Base-by-base conservation (phyloP, 2,113 vertebrate species). In the Poeciliopsis retropinna region DNA sequence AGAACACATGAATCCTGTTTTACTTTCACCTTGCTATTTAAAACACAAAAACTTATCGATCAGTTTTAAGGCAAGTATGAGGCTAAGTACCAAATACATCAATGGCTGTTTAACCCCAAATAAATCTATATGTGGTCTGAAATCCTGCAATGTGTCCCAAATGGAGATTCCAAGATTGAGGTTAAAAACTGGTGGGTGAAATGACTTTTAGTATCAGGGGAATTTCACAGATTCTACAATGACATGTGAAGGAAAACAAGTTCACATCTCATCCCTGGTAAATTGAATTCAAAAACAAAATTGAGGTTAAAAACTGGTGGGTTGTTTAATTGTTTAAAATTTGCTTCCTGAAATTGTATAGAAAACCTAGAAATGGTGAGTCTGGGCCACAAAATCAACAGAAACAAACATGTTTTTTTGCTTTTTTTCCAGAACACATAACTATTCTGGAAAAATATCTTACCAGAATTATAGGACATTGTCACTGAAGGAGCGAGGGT, bases 281-380 rank as follows among this genome's bases (percentile, higher is more conserved):
- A 47, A 73, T 47, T 68, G 51, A 57, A 82, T 51, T 73, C 37
- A 57, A n/a, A 57, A 57, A 57, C 8, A 10, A 7, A 57, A n/a
- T n/a, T n/a, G n/a, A n/a, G n/a, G n/a, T n/a, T n/a, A n/a, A n/a
- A n/a, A n/a, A n/a, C n/a, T n/a, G n/a, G n/a, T n/a, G n/a, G n/a
- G n/a, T n/a, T n/a, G n/a, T n/a, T n/a, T n/a, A n/a, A 3, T n/a
- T 25, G 6, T 57, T 57, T n/a, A 57, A 57, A 57, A 9, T 25
- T n/a, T 57, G 17, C 25, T 25, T 57, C 10, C 10, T 37, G 34
- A 37, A 37, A 37, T 37, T 37, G 34, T 37, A 37, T 37, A 37
- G 2, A 12, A 2, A 37, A 11, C 10, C 34, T 37, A 37, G 34
- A 37, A 11, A 37, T 11, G 34, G 34, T 37, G 34, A 10, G 34